These are phyloP conservation scores for Ceratotherium simum DNA, from an alignment of 2,113 vertebrate species.

Conservation along the genomic window DNA sequence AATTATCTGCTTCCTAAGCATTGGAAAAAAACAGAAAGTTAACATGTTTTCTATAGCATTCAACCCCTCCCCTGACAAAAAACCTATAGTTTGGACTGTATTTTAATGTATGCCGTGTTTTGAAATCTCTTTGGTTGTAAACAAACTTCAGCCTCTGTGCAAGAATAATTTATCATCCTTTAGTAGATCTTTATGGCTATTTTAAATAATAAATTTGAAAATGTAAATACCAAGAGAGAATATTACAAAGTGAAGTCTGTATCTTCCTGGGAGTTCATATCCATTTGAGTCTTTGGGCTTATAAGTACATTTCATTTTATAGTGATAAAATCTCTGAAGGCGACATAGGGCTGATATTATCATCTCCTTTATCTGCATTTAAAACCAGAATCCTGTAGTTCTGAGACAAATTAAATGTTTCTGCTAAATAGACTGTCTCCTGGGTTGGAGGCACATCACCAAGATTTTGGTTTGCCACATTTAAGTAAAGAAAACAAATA, in stretches of 20 bases:
- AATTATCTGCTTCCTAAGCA: not conserved
- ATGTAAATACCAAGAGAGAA: not conserved
- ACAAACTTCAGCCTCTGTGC: not conserved
- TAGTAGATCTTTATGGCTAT: not conserved
- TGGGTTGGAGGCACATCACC: not conserved
- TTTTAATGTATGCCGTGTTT: slow-evolving; percentile 45
- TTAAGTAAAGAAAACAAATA: slow-evolving; percentile 54
- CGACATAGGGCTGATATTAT: not conserved
- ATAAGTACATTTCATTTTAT: slow-evolving; percentile 19
- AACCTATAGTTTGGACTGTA: not conserved
- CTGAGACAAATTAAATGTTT: slow-evolving; percentile 33
- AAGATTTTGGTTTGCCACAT: slow-evolving; percentile 19
- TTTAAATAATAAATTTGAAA: slow-evolving; percentile 20
- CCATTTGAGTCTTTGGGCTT: not conserved
- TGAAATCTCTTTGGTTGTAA: slow-evolving; percentile 48
- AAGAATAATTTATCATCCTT: slow-evolving; percentile 24
- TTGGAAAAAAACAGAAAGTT: slow-evolving; percentile 11
- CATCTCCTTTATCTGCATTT: not conserved
- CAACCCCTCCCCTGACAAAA: not conserved
- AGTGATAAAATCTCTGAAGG: not conserved
- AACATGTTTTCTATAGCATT: slow-evolving; percentile 18
- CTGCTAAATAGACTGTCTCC: not conserved
- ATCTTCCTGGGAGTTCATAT: not conserved
- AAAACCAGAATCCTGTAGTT: not conserved
- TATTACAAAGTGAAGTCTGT: not conserved